phyloP scores from a whole-genome alignment of 2,888 invertebrate genomes.

The Xanthostigma xanthostigma region DNA sequence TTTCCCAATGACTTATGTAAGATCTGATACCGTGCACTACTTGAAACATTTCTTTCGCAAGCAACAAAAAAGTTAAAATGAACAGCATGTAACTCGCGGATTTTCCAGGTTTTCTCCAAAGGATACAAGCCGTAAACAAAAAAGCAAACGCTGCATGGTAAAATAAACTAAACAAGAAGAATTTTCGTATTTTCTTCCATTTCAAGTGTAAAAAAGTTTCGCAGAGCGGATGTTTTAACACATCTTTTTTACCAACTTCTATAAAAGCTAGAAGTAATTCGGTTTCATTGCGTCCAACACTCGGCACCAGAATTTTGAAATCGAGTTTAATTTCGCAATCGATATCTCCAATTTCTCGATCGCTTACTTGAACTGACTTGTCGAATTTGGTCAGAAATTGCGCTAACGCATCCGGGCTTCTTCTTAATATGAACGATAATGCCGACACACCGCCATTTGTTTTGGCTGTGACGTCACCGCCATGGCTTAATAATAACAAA shows the following conservation, averaged over 20 bases:
- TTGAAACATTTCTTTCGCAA: slow-evolving; percentile 65
- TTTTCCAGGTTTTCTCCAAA: slow-evolving; percentile 22
- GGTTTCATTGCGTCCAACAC: slow-evolving; percentile 48
- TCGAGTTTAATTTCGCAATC: slow-evolving; percentile 68
- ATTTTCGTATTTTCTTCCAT: slow-evolving; percentile 69
- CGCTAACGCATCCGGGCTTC: slow-evolving; percentile 69
- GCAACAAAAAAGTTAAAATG: slow-evolving; percentile 44
- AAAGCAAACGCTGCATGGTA: slow-evolving; percentile 64
- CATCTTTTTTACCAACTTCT: slow-evolving; percentile 64
- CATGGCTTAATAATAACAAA: slow-evolving; percentile 54
- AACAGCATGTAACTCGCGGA: slow-evolving; percentile 42
- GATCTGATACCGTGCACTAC: slow-evolving; percentile 53
- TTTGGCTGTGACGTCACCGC: slow-evolving; percentile 65
- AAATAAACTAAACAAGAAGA: slow-evolving; percentile 61
- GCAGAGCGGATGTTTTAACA: slow-evolving; percentile 70
- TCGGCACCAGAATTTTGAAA: slow-evolving; percentile 44
- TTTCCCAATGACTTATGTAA: slow-evolving; percentile 72
- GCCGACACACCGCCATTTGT: slow-evolving; percentile 72
- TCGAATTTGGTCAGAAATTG: slow-evolving; percentile 56
- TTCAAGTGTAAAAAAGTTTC: slow-evolving; percentile 73
- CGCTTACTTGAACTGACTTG: slow-evolving; percentile 59
- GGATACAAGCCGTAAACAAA: slow-evolving; percentile 56
- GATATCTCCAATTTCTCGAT: slow-evolving; percentile 73
- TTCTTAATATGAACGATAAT: slow-evolving; percentile 65
- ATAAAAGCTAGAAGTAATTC: slow-evolving; percentile 55